Evolutionary conservation across 2,888 invertebrate genomes (phyloP), one percentile per base, ranked within the genome.

Genomic region (Lasioglossum leucozonium): DNA sequence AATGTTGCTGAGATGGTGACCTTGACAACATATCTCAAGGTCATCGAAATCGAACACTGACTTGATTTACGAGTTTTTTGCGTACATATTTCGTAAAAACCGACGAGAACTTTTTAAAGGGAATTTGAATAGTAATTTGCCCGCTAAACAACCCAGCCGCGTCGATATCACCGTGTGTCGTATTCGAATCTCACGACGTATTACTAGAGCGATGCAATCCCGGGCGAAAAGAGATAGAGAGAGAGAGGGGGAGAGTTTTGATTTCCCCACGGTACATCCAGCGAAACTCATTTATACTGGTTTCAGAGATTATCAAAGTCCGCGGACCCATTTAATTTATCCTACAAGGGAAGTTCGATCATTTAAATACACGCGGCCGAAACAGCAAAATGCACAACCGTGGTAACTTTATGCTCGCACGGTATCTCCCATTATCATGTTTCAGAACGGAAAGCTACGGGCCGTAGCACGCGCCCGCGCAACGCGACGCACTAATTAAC

Each of bases 271-370:
- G 92, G 92, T 89, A 91, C 84, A 87, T 90, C 86, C 88, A 89
- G 90, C 91, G 90, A 92, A 93, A 93, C 91, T 92, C 92, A 91
- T 91, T 91, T 90, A 91, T 91, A 91, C 90, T 90, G 90, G 90
- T 91, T 91, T 91, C 87, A 85, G 91, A 86, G 91, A 91, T 91
- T 91, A 91, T 91, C 90, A 91, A 91, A 91, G 90, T 91, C 88
- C 81, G 75, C 85, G 86, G 86, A 89, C 87, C 90, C 90, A 91
- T 91, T 91, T 89, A 91, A 91, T 91, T 91, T 88, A 91, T 88
- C 85, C 91, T 88, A 82, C 87, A 81, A 82, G 90, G 86, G 81
- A 86, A 85, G 85, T 90, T 86, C 86, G 80, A 83, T 80, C 86
- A 91, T 91, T 91, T 90, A 90, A 91, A 91, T 91, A 89, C 89